These are phyloP conservation scores for Tortricodes alternella DNA, from an alignment of 2,888 invertebrate species.

Conservation along the genomic window DNA sequence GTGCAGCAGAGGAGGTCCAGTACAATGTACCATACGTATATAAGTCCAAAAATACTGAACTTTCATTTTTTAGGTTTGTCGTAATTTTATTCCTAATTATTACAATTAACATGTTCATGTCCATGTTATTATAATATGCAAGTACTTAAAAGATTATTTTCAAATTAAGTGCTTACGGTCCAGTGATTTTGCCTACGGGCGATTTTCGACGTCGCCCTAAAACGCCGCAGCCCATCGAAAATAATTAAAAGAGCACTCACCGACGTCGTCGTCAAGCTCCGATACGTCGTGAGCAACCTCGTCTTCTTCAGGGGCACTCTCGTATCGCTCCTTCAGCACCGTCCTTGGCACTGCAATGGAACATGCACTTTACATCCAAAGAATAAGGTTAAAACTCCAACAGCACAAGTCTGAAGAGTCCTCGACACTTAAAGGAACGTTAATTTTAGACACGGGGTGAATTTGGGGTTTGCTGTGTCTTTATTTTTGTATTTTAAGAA, in stretches of 20 bases:
- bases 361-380: conserved; percentile 48
- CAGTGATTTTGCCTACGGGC: conserved; percentile 2
- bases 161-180: conserved; percentile 10
- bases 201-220: conserved; percentile 5
- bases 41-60: too few species aligned
- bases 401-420: conserved; percentile 38
- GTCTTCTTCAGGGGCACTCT: conserved; percentile 90
- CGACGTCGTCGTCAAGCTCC: conserved; percentile 78
- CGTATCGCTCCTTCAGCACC: conserved; percentile 91
- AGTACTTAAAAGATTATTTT: neutral
- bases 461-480: conserved; percentile 36
- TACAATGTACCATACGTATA: too few species aligned
- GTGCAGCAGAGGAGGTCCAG: too few species aligned
- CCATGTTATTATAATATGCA: too few species aligned
- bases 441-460: conserved; percentile 71
- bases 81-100: too few species aligned
- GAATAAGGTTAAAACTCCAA: conserved; percentile 41
- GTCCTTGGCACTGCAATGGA: conserved; percentile 88
- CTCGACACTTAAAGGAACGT: conserved; percentile 53
- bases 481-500: conserved; percentile 47
- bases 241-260: conserved; percentile 64
- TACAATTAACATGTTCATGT: too few species aligned
- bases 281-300: conserved; percentile 84
- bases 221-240: conserved; percentile 30
- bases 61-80: too few species aligned